These are phyloP conservation scores for Carcinoscorpius rotundicauda DNA, from an alignment of 1,140 invertebrate genomes.

Conservation along the genomic window DNA sequence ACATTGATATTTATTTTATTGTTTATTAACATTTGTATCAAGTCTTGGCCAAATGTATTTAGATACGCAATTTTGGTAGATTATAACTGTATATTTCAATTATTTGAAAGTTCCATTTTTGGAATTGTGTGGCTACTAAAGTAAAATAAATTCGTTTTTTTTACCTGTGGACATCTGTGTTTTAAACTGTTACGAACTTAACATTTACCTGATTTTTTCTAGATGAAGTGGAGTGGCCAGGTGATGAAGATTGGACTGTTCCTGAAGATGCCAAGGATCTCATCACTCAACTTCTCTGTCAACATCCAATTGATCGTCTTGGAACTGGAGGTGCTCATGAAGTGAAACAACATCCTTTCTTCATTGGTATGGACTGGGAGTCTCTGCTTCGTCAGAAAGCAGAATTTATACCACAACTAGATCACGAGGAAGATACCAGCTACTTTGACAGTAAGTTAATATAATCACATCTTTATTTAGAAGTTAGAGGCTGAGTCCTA, in stretches of 20 bases:
- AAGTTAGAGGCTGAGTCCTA: no score
- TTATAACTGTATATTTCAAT: no score
- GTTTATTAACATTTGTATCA: no score
- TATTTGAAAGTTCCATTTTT: no score
- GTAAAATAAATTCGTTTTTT: no score
- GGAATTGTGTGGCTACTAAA: no score
- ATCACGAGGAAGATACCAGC: constrained; percentile 96
- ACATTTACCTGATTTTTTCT: constrained; percentile 3
- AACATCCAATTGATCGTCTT: constrained; percentile 86
- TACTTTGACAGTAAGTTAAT: constrained; percentile 85
- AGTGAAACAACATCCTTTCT: constrained; percentile 94
- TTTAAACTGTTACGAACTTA: no score
- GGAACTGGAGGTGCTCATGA: constrained; percentile 86
- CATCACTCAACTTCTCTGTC: constrained; percentile 76
- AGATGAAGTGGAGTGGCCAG: constrained; percentile 94
- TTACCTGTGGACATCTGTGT: no score
- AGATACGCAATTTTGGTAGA: no score
- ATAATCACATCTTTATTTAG: background rate
- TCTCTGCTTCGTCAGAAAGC: constrained; percentile 90
- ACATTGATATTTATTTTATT: no score
- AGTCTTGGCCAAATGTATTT: no score
- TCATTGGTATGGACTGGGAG: constrained; percentile 90
- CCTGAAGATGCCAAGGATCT: constrained; percentile 82
- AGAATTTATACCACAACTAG: constrained; percentile 96
- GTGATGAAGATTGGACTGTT: constrained; percentile 80